Evolutionary conservation across 2,888 invertebrate genomes (phyloP).

Genomic region (Xanthorhoe designata): DNA sequence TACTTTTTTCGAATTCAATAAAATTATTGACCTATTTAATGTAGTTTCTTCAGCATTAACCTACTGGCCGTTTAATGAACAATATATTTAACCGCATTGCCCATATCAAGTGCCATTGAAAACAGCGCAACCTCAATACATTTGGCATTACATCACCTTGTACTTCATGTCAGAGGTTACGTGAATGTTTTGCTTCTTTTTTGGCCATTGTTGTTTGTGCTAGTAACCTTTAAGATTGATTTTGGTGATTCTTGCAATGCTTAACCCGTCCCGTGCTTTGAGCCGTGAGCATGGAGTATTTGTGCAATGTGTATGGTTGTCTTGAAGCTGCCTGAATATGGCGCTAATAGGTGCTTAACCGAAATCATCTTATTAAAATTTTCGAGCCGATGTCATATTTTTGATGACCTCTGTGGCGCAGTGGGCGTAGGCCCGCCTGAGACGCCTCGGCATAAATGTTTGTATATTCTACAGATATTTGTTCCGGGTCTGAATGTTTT

Average conservation of each 20-base stretch:
- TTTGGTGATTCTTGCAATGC: conserved; percentile 2
- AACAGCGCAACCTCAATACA: neutral
- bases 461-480: no score
- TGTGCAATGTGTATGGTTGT: neutral
- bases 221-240: conserved; percentile 15
- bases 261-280: no score
- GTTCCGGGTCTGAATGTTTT: no score
- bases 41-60: neutral
- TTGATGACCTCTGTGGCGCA: no score
- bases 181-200: conserved; percentile 11
- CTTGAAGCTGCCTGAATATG: no score
- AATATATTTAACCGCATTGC: neutral
- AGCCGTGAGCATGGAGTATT: neutral
- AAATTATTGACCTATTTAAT: neutral
- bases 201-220: conserved; percentile 4
- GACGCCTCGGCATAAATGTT: no score
- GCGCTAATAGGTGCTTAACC: no score
- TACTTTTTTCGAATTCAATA: neutral
- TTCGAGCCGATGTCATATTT: no score
- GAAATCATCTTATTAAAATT: no score
- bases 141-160: conserved; percentile 3
- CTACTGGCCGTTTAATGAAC: neutral
- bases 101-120: conserved; percentile 1
- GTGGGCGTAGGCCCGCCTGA: no score
- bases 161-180: conserved; percentile 17